Evolutionary conservation across 2,797 vertebrate genomes (phyloP), one percentile per base, ranked within the genome.

Genomic region (Oophaga sylvatica): DNA sequence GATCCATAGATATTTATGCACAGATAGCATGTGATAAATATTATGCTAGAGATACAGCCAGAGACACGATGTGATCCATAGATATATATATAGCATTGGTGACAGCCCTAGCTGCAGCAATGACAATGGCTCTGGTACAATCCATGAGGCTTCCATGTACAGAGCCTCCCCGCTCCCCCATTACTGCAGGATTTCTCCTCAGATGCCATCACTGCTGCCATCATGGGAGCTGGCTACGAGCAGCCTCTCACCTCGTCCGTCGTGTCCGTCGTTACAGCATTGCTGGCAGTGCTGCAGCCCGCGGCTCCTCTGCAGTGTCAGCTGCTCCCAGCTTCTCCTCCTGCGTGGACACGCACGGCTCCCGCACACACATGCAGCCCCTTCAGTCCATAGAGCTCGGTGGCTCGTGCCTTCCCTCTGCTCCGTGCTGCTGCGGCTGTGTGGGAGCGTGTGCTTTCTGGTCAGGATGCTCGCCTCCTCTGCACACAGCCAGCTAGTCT

Each of bases 121-220:
- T 59, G 3, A 1, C 0, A 11, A 59, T 15, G 57, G n/a, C 65
- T 67, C 62, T 67, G 65, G 2, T 31, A 31, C 13, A 35, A 15
- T 70, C 13, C 71, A 76, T 57, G 75, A 22, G 53, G 71, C 45
- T 76, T 78, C 48, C 29, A 6, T 59, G 22, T 19, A 41, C 56
- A 17, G 70, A 31, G 59, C 67, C 65, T 16, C 29, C 48, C 48
- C 80, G 17, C 88, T 80, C 80, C 79, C 70, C 82, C 83, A 81
- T 77, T 85, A 68, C 77, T 78, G 88, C 78, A 89, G 84, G 82
- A 68, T 87, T 83, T 83, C 88, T 89, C 87, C 90, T 15, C 41
- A 53, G 90, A 91, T 89, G 91, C 90, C 70, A 80, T 89, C 87
- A 89, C 87, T 81, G 79, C 48, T 45, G 9, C 13, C 53, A 65